Conservation (phyloP, 2,113 vertebrate genomes). For the Ptilonorhynchus violaceus region DNA sequence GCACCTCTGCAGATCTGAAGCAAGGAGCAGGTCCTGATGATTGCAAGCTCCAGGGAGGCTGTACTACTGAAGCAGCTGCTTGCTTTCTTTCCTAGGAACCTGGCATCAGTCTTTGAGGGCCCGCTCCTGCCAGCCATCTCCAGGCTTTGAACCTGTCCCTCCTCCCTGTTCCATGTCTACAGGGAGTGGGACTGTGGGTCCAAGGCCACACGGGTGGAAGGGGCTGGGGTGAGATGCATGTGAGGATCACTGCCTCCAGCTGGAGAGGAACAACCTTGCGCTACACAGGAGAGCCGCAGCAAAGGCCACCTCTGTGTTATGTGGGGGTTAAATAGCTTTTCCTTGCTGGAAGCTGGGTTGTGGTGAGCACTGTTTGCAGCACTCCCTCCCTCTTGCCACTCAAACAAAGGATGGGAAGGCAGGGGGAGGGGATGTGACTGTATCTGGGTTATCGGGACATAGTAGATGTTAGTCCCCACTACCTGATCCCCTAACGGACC, state of each 20-base stretch:
- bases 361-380: neutral
- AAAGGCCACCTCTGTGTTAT: neutral
- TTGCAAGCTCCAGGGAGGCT: neutral
- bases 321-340: neutral
- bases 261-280: neutral
- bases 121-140: neutral
- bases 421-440: neutral
- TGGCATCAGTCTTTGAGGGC: neutral
- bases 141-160: neutral
- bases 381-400: slow-evolving; percentile 5
- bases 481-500: neutral
- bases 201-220: fast-evolving
- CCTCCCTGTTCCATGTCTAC: neutral
- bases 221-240: fast-evolving
- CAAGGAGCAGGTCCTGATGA: neutral
- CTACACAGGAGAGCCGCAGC: fast-evolving
- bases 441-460: slow-evolving; percentile 33
- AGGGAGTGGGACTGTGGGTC: neutral
- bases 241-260: neutral
- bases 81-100: neutral
- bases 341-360: neutral
- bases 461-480: neutral
- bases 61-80: neutral
- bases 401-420: slow-evolving; percentile 46
- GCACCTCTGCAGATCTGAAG: neutral